These are phyloP conservation scores for Andrena trimmerana DNA, from an alignment of 2,888 invertebrate species.

Conservation along the genomic window DNA sequence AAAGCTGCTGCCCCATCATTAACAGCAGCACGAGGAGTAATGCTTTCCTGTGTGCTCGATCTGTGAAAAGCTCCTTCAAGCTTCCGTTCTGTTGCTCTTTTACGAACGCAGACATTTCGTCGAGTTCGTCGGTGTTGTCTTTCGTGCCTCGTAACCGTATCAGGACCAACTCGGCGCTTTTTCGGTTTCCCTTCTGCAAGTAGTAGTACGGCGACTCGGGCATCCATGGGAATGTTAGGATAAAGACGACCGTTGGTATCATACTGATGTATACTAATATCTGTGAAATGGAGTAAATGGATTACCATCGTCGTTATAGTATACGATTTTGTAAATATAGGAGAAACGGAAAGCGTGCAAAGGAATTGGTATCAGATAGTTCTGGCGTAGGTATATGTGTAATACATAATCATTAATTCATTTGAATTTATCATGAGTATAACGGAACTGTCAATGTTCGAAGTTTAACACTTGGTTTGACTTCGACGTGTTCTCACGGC, in stretches of 20 bases:
- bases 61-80: constrained; percentile 41
- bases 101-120: constrained; percentile 29
- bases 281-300: constrained; percentile 24
- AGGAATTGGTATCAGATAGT: too few relatives aligned
- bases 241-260: constrained; percentile 22
- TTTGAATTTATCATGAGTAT: too few relatives aligned
- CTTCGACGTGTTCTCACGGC: too few relatives aligned
- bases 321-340: too few relatives aligned
- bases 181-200: constrained; percentile 26
- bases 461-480: too few relatives aligned
- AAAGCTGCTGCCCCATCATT: constrained; percentile 55
- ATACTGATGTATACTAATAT: constrained; percentile 20
- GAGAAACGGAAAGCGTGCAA: too few relatives aligned
- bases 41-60: constrained; percentile 32
- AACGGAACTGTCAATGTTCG: too few relatives aligned
- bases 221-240: constrained; percentile 53
- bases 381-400: too few relatives aligned
- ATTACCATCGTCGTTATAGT: too few relatives aligned
- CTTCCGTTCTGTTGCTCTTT: constrained; percentile 9
- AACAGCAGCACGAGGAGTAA: constrained; percentile 37
- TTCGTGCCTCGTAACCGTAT: constrained; percentile 37
- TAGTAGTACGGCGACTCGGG: constrained; percentile 66
- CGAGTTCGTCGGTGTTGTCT: neutral
- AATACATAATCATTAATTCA: too few relatives aligned
- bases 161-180: constrained; percentile 40